Evolutionary conservation across 2,888 invertebrate species (phyloP), one percentile per base, ranked within the genome.

Genomic region (Poecilobothrus nobilitatus): DNA sequence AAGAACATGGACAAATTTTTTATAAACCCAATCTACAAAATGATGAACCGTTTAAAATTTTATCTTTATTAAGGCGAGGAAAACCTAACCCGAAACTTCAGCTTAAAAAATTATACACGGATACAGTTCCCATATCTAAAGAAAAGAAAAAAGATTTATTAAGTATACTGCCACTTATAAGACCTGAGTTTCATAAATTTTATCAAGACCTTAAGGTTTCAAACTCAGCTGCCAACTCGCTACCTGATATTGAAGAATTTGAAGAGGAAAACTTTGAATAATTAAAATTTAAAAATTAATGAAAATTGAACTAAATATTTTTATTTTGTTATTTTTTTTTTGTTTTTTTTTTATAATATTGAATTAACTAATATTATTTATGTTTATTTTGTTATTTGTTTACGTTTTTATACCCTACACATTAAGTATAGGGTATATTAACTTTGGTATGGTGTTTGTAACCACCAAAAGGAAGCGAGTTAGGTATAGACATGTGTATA

Each of bases 41-140:
- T 20, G 61, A 62, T 62, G 61, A 62, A 62, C n/a, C 20, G 7
- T 62, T 62, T 62, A 62, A 62, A 62, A 20, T 9, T 9, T n/a
- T 62, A 20, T 62, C 61, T 20, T 62, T 20, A 20, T 62, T 62
- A 62, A 62, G 61, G 61, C 61, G 61, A 20, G 61, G 61, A 20
- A n/a, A 62, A 12, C 61, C 18, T 5, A 62, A 5, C n/a, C 61
- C 61, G 20, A 62, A 62, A 62, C 8, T 62, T n/a, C n/a, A 20
- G 20, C 61, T 20, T 20, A 62, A 66, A 66, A 66, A 66, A 66
- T 66, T 66, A 33, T 34, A 66, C 66, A 66, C 66, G 33, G 66
- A 34, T 41, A 66, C 41, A 37, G 27, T 41, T 18, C 65, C 65
- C n/a, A 65, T 65, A 22, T 65, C 65, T 18, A 53, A 53, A 53